phyloP scores from a whole-genome alignment of 2,888 invertebrate species.

The Amblyjoppa fuscipennis region DNA sequence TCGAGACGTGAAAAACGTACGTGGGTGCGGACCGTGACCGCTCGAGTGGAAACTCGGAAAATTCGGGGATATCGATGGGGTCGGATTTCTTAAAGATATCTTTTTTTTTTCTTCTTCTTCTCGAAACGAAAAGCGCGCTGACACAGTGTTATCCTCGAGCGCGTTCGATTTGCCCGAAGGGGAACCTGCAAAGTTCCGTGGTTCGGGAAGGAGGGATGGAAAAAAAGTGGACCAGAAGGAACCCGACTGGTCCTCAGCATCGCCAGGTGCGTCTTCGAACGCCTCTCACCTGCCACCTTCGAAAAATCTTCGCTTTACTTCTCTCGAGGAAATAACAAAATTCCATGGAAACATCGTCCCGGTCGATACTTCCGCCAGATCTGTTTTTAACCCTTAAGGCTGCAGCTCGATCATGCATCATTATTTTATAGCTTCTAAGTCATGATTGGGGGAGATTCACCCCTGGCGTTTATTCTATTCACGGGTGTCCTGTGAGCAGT shows the following conservation, averaged over 20 bases:
- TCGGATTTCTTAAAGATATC: slow-evolving; percentile 67
- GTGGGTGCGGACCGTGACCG: slow-evolving; percentile 69
- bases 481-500: too few species aligned
- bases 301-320: slow-evolving; percentile 54
- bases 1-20: slow-evolving; percentile 67
- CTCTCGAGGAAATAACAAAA: slow-evolving; percentile 34
- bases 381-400: slow-evolving; percentile 16
- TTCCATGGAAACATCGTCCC: slow-evolving; percentile 28
- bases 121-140: slow-evolving; percentile 48
- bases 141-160: slow-evolving; percentile 41
- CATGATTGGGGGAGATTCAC: not conserved
- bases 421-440: not conserved
- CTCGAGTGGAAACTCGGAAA: slow-evolving; percentile 79
- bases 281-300: slow-evolving; percentile 69
- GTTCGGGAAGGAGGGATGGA: not conserved
- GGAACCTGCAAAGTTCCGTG: slow-evolving; percentile 20
- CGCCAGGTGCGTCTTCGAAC: slow-evolving; percentile 69
- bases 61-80: slow-evolving; percentile 67
- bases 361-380: slow-evolving; percentile 25
- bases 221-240: slow-evolving; percentile 34
- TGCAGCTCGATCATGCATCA: not conserved
- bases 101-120: slow-evolving; percentile 2
- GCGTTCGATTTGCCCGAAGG: slow-evolving; percentile 25
- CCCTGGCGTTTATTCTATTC: too few species aligned
- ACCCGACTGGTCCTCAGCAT: slow-evolving; percentile 6